Percentiles rank a stretch among this genome's conserved stretches.
These are phyloP conservation scores for Tetragonisca angustula DNA, from an alignment of 2,888 invertebrate species.

Conservation along the genomic window DNA sequence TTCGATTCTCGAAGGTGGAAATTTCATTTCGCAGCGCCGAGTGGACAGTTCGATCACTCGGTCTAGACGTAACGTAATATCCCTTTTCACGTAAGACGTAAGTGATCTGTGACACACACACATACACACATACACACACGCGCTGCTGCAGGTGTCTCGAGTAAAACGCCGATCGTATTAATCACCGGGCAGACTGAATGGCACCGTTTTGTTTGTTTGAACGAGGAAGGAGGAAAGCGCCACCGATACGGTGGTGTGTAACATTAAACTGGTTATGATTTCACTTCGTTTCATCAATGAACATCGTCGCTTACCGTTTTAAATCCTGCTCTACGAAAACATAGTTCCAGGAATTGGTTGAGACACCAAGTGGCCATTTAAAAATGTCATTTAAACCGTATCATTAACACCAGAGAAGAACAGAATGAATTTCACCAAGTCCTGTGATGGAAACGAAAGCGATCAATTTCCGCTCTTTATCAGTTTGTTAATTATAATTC, in stretches of 20 bases:
- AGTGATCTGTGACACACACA: background rate
- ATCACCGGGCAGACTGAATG: conserved; percentile 26
- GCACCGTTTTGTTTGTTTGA: conserved; percentile 23
- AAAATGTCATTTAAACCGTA: too few relatives aligned
- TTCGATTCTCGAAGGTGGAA: background rate
- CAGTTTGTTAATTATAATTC: too few relatives aligned
- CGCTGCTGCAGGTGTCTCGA: background rate
- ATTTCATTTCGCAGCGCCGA: background rate
- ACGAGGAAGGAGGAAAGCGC: conserved; percentile 13
- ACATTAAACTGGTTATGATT: background rate
- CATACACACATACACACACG: too few relatives aligned
- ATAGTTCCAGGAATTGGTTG: background rate
- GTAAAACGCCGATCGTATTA: conserved; percentile 17
- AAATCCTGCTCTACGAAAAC: background rate
- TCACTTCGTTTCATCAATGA: background rate
- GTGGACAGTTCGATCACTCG: conserved; percentile 3
- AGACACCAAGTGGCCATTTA: background rate
- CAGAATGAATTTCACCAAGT: too few relatives aligned
- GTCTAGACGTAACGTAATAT: background rate
- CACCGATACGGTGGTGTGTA: background rate
- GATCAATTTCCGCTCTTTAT: too few relatives aligned
- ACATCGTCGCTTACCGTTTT: background rate
- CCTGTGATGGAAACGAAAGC: too few relatives aligned
- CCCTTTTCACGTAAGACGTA: background rate
- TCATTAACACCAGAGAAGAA: too few relatives aligned